Conservation (phyloP, 2,113 vertebrate species). For the Callaeas wilsoni region DNA sequence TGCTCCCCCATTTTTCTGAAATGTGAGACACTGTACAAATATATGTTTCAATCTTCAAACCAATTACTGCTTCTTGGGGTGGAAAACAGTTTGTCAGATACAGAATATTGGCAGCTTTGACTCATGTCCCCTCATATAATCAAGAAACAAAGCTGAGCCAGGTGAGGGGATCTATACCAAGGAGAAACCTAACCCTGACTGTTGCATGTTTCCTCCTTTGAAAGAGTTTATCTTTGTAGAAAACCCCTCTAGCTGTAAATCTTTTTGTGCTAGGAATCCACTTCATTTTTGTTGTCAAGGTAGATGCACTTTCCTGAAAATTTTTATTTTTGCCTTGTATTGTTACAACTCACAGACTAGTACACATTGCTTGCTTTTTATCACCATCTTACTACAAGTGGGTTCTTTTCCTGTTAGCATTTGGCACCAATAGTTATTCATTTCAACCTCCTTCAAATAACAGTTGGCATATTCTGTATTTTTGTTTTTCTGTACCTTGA, state of each 20-base stretch:
- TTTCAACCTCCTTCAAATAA: background rate
- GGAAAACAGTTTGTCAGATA: background rate
- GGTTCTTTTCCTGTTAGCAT: background rate
- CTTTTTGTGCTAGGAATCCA: background rate
- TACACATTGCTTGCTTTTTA: background rate
- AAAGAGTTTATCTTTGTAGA: background rate
- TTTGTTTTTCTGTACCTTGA: background rate
- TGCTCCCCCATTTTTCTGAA: background rate
- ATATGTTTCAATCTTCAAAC: background rate
- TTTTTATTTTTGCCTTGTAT: background rate
- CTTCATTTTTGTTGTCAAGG: background rate
- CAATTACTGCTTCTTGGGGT: background rate
- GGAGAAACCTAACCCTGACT: background rate
- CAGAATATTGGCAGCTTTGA: background rate
- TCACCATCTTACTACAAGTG: background rate
- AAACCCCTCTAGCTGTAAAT: background rate
- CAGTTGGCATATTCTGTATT: background rate
- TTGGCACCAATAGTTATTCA: background rate
- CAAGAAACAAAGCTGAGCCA: background rate
- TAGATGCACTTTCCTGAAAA: background rate
- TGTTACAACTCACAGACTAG: background rate
- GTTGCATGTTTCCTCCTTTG: background rate
- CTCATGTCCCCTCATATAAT: background rate
- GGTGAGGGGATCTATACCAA: background rate
- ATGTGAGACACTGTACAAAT: background rate